Evolutionary conservation across 2,797 vertebrate genomes (phyloP).

Genomic region (Naso thynnoides): DNA sequence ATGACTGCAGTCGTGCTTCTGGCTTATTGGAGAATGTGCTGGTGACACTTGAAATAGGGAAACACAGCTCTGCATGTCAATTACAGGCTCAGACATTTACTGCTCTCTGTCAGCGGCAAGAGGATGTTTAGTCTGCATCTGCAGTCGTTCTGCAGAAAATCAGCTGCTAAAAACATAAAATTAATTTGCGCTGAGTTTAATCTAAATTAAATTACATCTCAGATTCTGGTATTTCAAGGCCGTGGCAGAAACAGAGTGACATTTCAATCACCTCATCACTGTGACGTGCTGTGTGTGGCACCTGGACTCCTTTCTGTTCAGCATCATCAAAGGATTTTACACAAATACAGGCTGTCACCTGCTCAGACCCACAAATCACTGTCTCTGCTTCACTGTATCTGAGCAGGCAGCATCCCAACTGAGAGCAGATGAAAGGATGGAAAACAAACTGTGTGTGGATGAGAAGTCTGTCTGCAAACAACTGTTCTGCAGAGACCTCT

Average conservation of each 20-base stretch:
- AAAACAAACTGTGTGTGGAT: constrained; percentile 1
- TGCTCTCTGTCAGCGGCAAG: no score
- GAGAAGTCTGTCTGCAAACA: constrained; percentile 17
- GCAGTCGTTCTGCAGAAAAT: constrained; percentile 7
- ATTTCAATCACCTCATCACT: constrained; percentile 40
- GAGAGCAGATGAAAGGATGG: constrained; percentile 62
- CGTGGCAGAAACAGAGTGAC: constrained; percentile 29
- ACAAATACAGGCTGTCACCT: constrained; percentile 68
- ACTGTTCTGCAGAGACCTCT: constrained; percentile 24
- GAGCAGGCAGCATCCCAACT: constrained; percentile 39
- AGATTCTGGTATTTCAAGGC: constrained; percentile 6
- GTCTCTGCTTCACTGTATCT: constrained; percentile 46
- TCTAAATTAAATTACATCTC: background rate
- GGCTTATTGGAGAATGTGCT: constrained; percentile 26
- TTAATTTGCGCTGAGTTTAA: background rate
- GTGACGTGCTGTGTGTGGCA: constrained; percentile 59
- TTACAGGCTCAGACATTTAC: constrained; percentile 2
- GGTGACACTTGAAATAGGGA: constrained; percentile 28
- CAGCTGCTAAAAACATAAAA: background rate
- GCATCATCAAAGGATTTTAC: constrained; percentile 80
- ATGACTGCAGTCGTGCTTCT: constrained; percentile 32
- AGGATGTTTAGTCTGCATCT: no score
- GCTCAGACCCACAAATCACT: constrained; percentile 62
- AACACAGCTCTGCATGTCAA: constrained; percentile 46
- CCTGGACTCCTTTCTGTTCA: constrained; percentile 80